A percentile compares a stretch with the other conserved stretches of the same genome.
phyloP scores from a whole-genome alignment of 2,797 vertebrate genomes.

The Steatocranus sp. region DNA sequence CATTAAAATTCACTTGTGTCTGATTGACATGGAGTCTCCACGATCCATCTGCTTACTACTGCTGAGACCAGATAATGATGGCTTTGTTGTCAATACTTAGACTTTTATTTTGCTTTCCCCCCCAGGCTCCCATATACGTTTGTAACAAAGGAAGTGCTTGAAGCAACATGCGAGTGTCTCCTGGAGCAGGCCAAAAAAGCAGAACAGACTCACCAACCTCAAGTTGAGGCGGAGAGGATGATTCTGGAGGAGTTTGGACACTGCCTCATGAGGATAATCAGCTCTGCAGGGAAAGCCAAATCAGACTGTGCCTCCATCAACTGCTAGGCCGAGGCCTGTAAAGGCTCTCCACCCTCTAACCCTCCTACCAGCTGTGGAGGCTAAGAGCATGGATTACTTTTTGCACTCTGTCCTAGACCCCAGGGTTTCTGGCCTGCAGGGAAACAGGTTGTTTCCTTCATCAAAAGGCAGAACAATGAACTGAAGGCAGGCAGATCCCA shows the following conservation, averaged over 20 bases:
- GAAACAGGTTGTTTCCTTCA: background rate
- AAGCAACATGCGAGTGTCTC: constrained; percentile 93
- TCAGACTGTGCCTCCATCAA: constrained; percentile 90
- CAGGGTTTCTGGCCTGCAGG: constrained; percentile 11
- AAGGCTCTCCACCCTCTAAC: background rate
- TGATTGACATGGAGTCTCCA: background rate
- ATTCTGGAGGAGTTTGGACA: constrained; percentile 98
- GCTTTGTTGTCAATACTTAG: background rate
- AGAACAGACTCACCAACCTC: constrained; percentile 85
- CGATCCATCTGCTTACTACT: background rate
- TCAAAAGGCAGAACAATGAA: constrained; percentile 6
- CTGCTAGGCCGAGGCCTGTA: constrained; percentile 73
- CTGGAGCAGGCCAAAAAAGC: constrained; percentile 91
- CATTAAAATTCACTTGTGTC: background rate
- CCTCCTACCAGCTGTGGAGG: background rate
- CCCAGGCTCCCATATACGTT: constrained; percentile 92
- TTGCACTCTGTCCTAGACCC: background rate
- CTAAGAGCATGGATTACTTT: background rate
- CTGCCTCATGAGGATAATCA: constrained; percentile 95
- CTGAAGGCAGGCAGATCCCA: background rate
- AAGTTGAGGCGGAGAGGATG: constrained; percentile 86
- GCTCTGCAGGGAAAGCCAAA: constrained; percentile 94
- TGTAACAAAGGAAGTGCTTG: constrained; percentile 94
- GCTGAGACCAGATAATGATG: background rate
- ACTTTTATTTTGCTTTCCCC: background rate